These are phyloP conservation scores for Herminia tarsipennalis DNA, from an alignment of 2,888 invertebrate species.

Conservation along the genomic window DNA sequence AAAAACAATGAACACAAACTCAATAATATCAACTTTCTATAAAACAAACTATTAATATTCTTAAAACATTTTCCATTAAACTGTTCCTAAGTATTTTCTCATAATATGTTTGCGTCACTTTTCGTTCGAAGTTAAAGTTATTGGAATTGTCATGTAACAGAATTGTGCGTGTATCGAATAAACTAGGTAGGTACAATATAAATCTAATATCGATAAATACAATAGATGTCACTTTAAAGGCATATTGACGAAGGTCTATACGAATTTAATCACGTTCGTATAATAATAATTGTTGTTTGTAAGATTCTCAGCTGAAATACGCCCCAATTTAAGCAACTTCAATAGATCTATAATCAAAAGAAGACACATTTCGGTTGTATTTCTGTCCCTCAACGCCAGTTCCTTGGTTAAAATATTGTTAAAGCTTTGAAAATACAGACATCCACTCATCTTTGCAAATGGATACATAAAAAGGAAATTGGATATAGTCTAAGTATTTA, in stretches of 20 bases:
- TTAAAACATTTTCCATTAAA: not conserved
- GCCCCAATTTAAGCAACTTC: not conserved
- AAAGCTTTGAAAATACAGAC: constrained; percentile 21
- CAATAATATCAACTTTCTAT: not conserved
- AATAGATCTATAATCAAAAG: constrained; percentile 7
- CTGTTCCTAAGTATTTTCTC: not conserved
- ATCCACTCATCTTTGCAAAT: constrained; percentile 20
- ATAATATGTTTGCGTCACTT: not conserved
- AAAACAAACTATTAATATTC: not conserved
- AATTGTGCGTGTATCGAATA: constrained; percentile 8
- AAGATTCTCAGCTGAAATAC: too few species aligned
- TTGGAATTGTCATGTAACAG: constrained; percentile 4
- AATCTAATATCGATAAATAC: constrained; percentile 6
- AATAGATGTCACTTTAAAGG: constrained; percentile 1
- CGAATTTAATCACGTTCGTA: constrained; percentile 2
- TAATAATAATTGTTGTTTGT: too few species aligned
- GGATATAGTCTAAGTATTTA: constrained; percentile 20
- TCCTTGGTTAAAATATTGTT: constrained; percentile 22
- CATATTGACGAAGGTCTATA: not conserved
- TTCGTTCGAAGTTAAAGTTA: constrained; percentile 9
- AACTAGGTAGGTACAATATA: constrained; percentile 4
- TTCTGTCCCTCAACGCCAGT: not conserved
- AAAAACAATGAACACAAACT: too few species aligned
- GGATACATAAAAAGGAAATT: constrained; percentile 30
- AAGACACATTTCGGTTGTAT: not conserved